phyloP scores from a whole-genome alignment of 2,888 invertebrate species.

The Diarsia rubi region DNA sequence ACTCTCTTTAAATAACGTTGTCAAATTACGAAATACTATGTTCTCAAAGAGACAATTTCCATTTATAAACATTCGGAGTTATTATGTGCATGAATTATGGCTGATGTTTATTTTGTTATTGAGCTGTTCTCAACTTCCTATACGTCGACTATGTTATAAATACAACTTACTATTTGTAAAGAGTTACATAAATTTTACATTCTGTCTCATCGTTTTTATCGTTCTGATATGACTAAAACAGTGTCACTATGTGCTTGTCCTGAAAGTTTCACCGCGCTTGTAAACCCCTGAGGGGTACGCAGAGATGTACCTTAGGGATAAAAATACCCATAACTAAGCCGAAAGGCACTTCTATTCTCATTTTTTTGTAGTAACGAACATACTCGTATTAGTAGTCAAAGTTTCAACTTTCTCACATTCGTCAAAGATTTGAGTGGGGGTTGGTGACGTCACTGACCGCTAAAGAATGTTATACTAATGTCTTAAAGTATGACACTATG shows the following conservation, averaged over 20 bases:
- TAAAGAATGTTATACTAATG: no score
- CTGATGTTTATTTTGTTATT: background rate
- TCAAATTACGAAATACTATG: constrained; percentile 2
- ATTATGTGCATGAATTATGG: constrained; percentile 16
- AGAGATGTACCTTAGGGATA: background rate
- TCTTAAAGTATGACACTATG: no score
- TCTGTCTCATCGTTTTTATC: background rate
- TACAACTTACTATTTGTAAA: background rate
- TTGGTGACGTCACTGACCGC: no score
- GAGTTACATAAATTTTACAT: background rate
- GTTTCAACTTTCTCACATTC: no score
- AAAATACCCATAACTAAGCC: no score
- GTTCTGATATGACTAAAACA: background rate
- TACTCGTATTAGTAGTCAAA: no score
- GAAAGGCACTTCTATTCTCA: no score
- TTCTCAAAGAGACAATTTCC: constrained; percentile 6
- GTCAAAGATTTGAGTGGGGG: no score
- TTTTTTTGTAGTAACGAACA: no score
- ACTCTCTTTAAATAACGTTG: constrained; percentile 10
- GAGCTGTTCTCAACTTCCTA: background rate
- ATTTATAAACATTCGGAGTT: constrained; percentile 14
- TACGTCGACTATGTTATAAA: background rate
- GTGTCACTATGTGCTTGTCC: background rate
- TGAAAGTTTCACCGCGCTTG: background rate
- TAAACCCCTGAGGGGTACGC: background rate